Percentiles rank a stretch among this genome's conserved stretches.
These are phyloP conservation scores for Himalopsyche anomala DNA, from an alignment of 2,888 invertebrate genomes.

Conservation along the genomic window DNA sequence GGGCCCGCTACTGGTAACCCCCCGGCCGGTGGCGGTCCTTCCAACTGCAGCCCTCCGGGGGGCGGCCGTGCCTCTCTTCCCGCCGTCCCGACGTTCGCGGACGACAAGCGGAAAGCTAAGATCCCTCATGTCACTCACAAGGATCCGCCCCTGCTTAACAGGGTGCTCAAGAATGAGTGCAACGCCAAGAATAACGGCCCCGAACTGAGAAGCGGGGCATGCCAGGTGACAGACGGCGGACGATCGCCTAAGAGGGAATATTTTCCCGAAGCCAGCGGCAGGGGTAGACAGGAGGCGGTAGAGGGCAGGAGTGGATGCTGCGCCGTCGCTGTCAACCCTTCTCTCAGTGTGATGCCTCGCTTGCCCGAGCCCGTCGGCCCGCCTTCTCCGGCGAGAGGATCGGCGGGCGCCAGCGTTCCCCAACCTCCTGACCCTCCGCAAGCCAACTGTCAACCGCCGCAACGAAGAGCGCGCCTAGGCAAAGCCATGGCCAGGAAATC, in stretches of 20 bases:
- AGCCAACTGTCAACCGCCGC: conserved; percentile 68
- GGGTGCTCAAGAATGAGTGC: conserved; percentile 58
- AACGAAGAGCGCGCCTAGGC: conserved; percentile 77
- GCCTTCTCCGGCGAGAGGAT: conserved; percentile 83
- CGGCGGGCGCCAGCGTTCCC: conserved; percentile 81
- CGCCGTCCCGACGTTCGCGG: conserved; percentile 73
- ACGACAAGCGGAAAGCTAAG: conserved; percentile 71
- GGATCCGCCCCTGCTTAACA: conserved; percentile 59
- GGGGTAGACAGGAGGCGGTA: conserved; percentile 51
- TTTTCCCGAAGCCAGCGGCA: conserved; percentile 52
- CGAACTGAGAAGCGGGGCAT: conserved; percentile 52
- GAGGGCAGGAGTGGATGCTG: conserved; percentile 60
- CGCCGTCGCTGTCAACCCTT: conserved; percentile 61
- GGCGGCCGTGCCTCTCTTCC: conserved; percentile 74
- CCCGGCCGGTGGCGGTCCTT: conserved; percentile 82
- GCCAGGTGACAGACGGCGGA: conserved; percentile 22
- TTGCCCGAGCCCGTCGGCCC: conserved; percentile 75
- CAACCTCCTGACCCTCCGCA: conserved; percentile 77
- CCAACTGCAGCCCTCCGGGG: conserved; percentile 72
- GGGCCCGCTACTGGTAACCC: conserved; percentile 98
- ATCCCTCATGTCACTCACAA: conserved; percentile 66
- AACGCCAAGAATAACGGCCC: conserved; percentile 53
- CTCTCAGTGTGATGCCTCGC: conserved; percentile 67
- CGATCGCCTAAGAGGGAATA: conserved; percentile 57
- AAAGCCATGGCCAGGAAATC: conserved; percentile 84